Percentiles rank a stretch among this genome's conserved stretches.
Evolutionary conservation across 64 coral and sea anemone species (phyloP).

Genomic region (Stichodactyla helianthus): DNA sequence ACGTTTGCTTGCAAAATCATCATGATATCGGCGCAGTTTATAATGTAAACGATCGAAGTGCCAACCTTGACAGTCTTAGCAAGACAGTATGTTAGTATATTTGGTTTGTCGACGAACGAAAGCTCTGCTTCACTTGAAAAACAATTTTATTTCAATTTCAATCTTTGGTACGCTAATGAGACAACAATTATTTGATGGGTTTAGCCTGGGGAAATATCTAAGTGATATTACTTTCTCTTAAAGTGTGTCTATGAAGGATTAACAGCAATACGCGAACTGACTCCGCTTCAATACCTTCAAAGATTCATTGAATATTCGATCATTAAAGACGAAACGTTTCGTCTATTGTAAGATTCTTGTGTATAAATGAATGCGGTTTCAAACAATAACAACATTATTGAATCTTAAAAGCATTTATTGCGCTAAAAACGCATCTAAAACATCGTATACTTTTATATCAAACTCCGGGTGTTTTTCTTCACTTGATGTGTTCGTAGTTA

Average conservation of each 20-base stretch:
- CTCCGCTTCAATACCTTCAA: not conserved
- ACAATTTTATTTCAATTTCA: not conserved
- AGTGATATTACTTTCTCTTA: not conserved
- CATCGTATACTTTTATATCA: no score
- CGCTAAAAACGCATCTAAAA: not conserved
- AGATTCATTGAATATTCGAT: not conserved
- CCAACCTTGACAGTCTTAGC: not conserved
- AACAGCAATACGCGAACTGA: not conserved
- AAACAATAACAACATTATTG: not conserved
- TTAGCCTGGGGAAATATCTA: not conserved
- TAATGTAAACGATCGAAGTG: not conserved
- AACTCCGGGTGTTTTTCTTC: no score
- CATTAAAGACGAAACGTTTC: no score
- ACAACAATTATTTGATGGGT: not conserved
- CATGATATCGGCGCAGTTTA: not conserved
- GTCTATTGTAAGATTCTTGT: no score
- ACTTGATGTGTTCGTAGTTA: no score
- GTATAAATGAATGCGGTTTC: not conserved
- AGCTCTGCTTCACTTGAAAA: no score
- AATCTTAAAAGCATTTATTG: not conserved
- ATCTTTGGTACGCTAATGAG: conserved; percentile 1
- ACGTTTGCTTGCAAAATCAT: conserved; percentile 12
- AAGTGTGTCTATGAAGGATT: not conserved
- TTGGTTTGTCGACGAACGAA: no score
- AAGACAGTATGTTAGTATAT: not conserved